Base-by-base conservation (phyloP, 1,140 invertebrate genomes). In the Aphaenogaster floridana region DNA sequence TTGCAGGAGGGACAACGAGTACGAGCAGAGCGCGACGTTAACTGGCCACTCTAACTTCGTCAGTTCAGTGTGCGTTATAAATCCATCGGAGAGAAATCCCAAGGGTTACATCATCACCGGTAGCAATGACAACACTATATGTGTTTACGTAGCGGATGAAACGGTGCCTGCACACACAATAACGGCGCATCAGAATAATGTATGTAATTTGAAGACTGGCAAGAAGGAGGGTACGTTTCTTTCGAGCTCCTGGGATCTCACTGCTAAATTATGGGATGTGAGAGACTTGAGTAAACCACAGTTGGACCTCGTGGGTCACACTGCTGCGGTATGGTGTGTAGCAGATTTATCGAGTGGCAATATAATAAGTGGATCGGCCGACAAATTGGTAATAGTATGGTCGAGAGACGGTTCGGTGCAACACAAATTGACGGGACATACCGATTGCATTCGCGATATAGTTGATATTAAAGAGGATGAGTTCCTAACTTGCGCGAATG, bases 191-290 rank as follows among this genome's bases (percentile, higher is more conserved):
- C 96, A 97, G 83, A 97, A 97, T 93, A 97, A 97, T 59, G 97
- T 98, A 0, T 98, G 97, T 94, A 95, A 96, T 84, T 94, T 98
- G 34, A 96, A 95, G 57, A 93, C 96, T 83, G 96, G 97, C 5
- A 96, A 96, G 71, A 96, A 96, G 66, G 72, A 91, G 9, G 95
- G 93, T 48, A 96, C 96, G 21, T 96, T 98, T 93, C 92, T 97
- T 21, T 98, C 97, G 92, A 98, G 98, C 61, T 99, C 98, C 13
- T 99, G 98, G 99, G 99, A 99, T 93, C 96, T 96, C 88, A 98
- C 98, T 15, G 98, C 97, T 0, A 97, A 97, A 92, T 95, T 99
- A 28, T 99, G 98, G 98, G 96, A 96, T 68, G 84, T 97, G 11
- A 92, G 93, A 63, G 95, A 96, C 87, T 93, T 96, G 1, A 94